Evolutionary conservation across 2,888 invertebrate genomes (phyloP), one percentile per base, ranked within the genome.

Genomic region (Liopterus haemorrhoidalis): DNA sequence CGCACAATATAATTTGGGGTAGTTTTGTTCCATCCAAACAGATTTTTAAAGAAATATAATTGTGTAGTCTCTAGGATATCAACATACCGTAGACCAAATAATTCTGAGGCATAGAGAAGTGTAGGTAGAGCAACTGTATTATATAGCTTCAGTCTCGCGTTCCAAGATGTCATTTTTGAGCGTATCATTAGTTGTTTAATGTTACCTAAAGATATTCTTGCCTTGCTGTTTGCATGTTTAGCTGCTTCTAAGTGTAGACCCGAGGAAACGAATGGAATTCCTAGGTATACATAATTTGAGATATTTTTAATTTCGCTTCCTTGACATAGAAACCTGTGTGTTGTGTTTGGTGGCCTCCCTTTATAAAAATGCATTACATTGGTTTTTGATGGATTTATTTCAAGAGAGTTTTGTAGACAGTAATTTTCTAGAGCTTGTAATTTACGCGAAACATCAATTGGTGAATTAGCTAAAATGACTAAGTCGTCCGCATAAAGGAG

Each of bases 351-450:
- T n/a, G n/a, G n/a, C n/a, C 33, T 30, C 8, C 45, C 41, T 16
- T 19, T 25, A n/a, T 39, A 39, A 18, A 50, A 43, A 9, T 36
- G 22, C 19, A 49, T n/a, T 24, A 45, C 27, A 44, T 49, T 39
- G 11, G 40, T 46, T 15, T 49, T 47, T 4, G 18, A 16, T 15
- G 18, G 18, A 14, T 49, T 49, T 5, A 44, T 21, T 22, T 20
- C 15, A 12, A 50, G 30, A 21, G 32, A 12, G 5, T 41, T 40
- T 15, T 37, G 21, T 3, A 38, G 24, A 21, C 47, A 47, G 5
- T 43, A 43, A 4, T 12, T 21, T 2, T 30, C 31, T 2, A 49
- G 16, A 6, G 27, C 21, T 9, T 43, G 28, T 12, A 49, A 28
- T 30, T 39, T 35, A 5, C 19, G 30, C 18, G 48, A 32, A 4